A percentile compares a stretch with the other conserved stretches of the same genome.
phyloP scores from a whole-genome alignment of 2,113 vertebrate species.

The Prinia subflava region DNA sequence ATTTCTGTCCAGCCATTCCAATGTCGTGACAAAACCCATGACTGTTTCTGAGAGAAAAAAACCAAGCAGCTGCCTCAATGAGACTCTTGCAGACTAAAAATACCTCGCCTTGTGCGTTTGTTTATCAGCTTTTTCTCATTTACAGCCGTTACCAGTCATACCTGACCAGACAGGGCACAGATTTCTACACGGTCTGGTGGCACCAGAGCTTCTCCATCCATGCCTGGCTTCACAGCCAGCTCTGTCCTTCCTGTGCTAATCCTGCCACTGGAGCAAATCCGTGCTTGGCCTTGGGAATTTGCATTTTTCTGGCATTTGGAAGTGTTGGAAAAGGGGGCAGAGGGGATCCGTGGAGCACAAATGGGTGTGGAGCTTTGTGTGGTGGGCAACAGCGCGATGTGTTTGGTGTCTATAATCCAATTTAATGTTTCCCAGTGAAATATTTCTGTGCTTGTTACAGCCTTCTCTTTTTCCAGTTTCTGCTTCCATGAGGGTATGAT shows the following conservation, averaged over 20 bases:
- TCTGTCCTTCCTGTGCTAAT: not conserved
- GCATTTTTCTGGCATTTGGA: not conserved
- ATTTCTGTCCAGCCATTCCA: not conserved
- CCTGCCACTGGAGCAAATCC: accelerated
- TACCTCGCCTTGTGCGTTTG: not conserved
- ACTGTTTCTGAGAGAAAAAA: not conserved
- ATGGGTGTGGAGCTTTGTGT: too few relatives aligned
- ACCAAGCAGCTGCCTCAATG: not conserved
- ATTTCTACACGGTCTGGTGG: slow-evolving; percentile 26
- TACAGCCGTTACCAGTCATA: slow-evolving; percentile 40
- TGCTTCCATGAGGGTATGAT: accelerated
- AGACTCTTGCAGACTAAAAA: slow-evolving; percentile 30
- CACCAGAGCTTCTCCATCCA: not conserved
- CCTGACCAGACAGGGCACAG: slow-evolving; percentile 11
- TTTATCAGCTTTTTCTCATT: not conserved
- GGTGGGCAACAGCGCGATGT: not conserved
- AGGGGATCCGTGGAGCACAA: not conserved
- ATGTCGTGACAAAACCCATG: not conserved
- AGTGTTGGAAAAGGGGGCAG: not conserved
- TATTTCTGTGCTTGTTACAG: not conserved
- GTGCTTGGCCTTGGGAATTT: not conserved
- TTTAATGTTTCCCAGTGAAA: too few relatives aligned
- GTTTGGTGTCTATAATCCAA: not conserved
- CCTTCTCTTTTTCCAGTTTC: not conserved
- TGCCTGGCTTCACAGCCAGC: not conserved